Evolutionary conservation across 2,888 invertebrate genomes (phyloP), one percentile per base, ranked within the genome.

Genomic region (Idaea straminata): DNA sequence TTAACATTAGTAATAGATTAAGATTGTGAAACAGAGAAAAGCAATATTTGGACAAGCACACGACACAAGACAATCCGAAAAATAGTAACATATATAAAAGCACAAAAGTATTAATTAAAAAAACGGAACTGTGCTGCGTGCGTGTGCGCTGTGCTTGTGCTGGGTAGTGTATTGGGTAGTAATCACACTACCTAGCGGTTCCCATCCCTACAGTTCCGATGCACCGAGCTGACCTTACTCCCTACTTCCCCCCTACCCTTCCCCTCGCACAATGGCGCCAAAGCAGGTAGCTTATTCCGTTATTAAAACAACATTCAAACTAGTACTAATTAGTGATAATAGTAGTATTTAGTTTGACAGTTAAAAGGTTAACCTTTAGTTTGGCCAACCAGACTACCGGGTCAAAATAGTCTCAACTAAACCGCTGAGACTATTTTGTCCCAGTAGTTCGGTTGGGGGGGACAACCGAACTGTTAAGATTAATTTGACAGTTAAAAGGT

Each of bases 191-290:
- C 16, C 15, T 35, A 60, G 35, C 5, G 38, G 25, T n/a, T 69
- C 71, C 75, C 80, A 75, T 75, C 80, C 70, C 82, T 82, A 70
- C 68, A 34, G 68, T 75, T 77, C 73, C 77, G 78, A 83, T 86
- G 88, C 89, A 89, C 86, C 83, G 79, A 81, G 82, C 85, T 86
- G 87, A 87, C 87, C 86, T 88, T 86, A 83, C 68, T 63, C 61
- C 62, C 70, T 59, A 61, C 67, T 61, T 59, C 65, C 66, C 68
- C 35, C 60, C 63, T 65, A 67, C 65, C 67, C 61, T 69, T 68
- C 38, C 67, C 60, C 68, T 66, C 67, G 69, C 61, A 64, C 62
- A 71, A 63, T 63, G 64, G 71, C 68, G 64, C 47, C 62, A 65
- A 72, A 71, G 72, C 65, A 62, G 69, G 64, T 71, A 66, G 61